Base-by-base conservation (phyloP, 2,888 invertebrate species). In the Drosophila lutescens region DNA sequence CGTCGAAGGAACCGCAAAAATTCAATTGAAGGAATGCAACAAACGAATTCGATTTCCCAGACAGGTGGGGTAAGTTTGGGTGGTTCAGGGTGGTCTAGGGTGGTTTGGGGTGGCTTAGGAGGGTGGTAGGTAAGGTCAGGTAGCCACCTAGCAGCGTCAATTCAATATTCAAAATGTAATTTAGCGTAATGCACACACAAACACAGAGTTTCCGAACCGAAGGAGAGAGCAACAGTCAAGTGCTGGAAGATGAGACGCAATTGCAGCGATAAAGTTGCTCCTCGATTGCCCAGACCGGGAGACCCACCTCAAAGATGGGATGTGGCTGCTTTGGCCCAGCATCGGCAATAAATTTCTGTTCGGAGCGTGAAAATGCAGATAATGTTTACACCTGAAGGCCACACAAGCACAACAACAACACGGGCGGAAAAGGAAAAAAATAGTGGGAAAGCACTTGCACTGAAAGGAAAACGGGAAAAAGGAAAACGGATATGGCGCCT, bases 151-250 rank as follows among this genome's bases (percentile, higher is more conserved):
- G 30, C 30, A 60, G 70, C 78, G 79, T 72, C 80, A 81, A 85
- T 86, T 85, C 83, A 81, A 86, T 88, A 88, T 86, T 86, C 86
- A 82, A 86, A 86, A 88, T 86, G 84, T 86, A 88, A 86, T 86
- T 84, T 86, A 86, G 74, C 79, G 84, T 82, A 86, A 86, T 87
- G 82, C 78, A 87, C 77, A 85, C 74, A 79, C 40, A 67, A 8
- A 10, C 58, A 62, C 17, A 26, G 40, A n/a, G n/a, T n/a, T n/a
- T n/a, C n/a, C n/a, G n/a, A n/a, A n/a, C n/a, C n/a, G n/a, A 30
- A 23, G n/a, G 32, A 36, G 44, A 34, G 53, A 46, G 55, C 73
- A 44, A 58, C 57, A 43, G 58, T 54, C 72, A 58, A 46, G 55
- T 46, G 40, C 66, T 51, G 75, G 74, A 79, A 82, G 78, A 78